Conservation (phyloP, 2,797 vertebrate genomes). For the Rhinella marina region DNA sequence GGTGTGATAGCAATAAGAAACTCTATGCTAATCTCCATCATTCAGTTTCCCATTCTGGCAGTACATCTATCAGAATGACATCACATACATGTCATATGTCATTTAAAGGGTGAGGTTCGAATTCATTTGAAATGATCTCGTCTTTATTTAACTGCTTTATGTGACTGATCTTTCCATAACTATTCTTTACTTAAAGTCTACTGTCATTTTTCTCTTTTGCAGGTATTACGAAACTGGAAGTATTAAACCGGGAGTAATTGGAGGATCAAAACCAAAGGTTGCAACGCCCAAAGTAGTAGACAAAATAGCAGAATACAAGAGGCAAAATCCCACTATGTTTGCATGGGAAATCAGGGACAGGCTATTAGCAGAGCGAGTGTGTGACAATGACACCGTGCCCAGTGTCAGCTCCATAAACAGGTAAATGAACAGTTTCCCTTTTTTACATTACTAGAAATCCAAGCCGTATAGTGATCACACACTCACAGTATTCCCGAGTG, state of each 20-base stretch:
- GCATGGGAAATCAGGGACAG: slow-evolving; percentile 99
- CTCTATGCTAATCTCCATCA: slow-evolving; percentile 43
- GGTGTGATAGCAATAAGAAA: slow-evolving; percentile 65
- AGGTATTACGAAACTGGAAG: slow-evolving; percentile 99
- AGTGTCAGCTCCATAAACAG: slow-evolving; percentile 99
- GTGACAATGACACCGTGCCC: slow-evolving; percentile 97
- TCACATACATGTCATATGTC: slow-evolving; percentile 38
- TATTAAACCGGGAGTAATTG: slow-evolving; percentile 97
- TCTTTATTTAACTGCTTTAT: slow-evolving; percentile 19
- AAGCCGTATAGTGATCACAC: not conserved
- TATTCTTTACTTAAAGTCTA: not conserved
- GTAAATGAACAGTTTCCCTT: slow-evolving; percentile 69
- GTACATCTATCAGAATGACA: slow-evolving; percentile 64
- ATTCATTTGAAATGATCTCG: slow-evolving; percentile 30
- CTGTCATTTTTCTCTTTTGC: slow-evolving; percentile 61
- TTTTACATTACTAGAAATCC: not conserved
- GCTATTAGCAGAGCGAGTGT: slow-evolving; percentile 93
- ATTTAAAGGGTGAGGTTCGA: slow-evolving; percentile 58
- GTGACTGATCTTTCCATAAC: not conserved
- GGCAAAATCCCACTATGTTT: slow-evolving; percentile 99
- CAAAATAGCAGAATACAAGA: slow-evolving; percentile 98
- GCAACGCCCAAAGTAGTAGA: slow-evolving; percentile 99
- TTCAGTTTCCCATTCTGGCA: slow-evolving; percentile 66
- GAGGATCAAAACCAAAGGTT: slow-evolving; percentile 99
- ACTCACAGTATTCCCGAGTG: not conserved